These are phyloP conservation scores for Cremastinae sp. DNA, from an alignment of 2,888 invertebrate species.

Conservation along the genomic window DNA sequence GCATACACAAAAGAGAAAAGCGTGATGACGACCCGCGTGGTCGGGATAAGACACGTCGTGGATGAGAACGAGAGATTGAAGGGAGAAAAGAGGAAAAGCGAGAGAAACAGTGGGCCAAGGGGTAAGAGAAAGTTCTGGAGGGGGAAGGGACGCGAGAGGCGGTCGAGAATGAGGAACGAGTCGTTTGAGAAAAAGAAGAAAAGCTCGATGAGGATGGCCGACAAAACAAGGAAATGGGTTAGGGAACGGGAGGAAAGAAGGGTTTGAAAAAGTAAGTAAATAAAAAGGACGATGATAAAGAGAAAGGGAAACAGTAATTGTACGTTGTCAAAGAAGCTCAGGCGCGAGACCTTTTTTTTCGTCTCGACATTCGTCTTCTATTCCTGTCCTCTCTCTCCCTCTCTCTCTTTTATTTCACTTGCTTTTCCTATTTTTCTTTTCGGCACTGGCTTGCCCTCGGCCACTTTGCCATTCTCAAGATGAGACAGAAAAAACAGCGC, in stretches of 20 bases:
- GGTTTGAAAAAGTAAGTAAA: conserved; percentile 34
- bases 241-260: conserved; percentile 17
- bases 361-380: not conserved
- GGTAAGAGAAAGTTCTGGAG: not conserved
- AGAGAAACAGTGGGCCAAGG: not conserved
- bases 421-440: not conserved
- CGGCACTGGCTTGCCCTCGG: conserved; percentile 22
- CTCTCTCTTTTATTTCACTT: too few species aligned
- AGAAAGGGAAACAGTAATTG: conserved; percentile 52
- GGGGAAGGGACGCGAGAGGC: not conserved
- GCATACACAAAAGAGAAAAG: conserved; percentile 10
- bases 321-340: conserved; percentile 43
- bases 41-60: not conserved
- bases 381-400: too few species aligned
- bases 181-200: conserved; percentile 7
- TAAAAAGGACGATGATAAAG: conserved; percentile 39
- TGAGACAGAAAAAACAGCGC: not conserved
- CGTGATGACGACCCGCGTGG: conserved; percentile 10
- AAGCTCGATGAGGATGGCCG: not conserved
- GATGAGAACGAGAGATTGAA: not conserved
- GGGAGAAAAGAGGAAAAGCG: not conserved
- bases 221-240: conserved; percentile 21
- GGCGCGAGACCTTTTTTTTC: conserved; percentile 12
- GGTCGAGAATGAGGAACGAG: not conserved
- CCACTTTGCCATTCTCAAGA: conserved; percentile 41